Conservation (phyloP, 2,113 vertebrate species). For the Burhinus bistriatus region DNA sequence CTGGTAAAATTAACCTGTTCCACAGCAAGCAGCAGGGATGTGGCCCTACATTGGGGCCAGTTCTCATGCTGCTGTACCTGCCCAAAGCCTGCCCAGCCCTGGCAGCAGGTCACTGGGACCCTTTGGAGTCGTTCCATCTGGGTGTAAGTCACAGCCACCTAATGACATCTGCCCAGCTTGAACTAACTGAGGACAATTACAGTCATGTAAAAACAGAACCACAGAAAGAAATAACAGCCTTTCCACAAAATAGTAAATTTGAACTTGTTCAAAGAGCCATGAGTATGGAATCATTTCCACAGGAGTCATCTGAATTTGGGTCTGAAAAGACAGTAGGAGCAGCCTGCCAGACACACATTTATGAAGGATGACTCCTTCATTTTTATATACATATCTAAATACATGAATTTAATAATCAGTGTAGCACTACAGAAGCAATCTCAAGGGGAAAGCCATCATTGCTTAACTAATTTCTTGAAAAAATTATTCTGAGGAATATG, state of each 20-base stretch:
- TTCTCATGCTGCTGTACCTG: neutral
- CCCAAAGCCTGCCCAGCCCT: neutral
- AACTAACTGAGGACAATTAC: neutral
- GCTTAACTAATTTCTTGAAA: neutral
- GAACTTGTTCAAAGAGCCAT: neutral
- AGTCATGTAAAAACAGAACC: neutral
- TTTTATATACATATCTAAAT: neutral
- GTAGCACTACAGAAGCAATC: neutral
- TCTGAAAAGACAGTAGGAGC: neutral
- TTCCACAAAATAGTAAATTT: neutral
- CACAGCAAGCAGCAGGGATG: neutral
- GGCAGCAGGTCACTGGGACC: neutral
- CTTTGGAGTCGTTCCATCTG: fast-evolving
- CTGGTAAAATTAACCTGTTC: neutral
- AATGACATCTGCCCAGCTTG: neutral
- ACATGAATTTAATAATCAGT: neutral
- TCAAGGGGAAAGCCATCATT: neutral
- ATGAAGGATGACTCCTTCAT: neutral
- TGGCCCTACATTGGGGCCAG: neutral
- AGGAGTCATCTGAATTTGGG: neutral
- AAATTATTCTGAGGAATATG: neutral
- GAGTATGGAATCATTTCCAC: neutral
- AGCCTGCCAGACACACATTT: neutral
- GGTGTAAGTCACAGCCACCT: neutral
- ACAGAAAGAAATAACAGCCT: neutral